phyloP scores from a whole-genome alignment of 2,113 vertebrate genomes.

The Zosterops pallidus region DNA sequence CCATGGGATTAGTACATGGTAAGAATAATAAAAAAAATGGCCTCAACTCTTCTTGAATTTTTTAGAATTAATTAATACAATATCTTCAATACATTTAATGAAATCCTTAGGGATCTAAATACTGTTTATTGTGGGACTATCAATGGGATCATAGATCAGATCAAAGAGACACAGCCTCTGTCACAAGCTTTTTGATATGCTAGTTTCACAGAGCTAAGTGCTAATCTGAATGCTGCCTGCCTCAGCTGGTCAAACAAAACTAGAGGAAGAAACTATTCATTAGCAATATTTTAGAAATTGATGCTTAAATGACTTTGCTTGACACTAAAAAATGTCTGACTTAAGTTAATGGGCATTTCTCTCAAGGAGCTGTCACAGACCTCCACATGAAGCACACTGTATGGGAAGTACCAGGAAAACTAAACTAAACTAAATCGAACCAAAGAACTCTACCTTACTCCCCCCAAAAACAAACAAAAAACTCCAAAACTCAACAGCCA shows the following conservation, averaged over 20 bases:
- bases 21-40: background rate
- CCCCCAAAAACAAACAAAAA: background rate
- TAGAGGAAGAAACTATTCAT: background rate
- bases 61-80: background rate
- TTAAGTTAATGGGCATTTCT: background rate
- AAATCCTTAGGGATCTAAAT: background rate
- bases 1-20: background rate
- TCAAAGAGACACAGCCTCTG: background rate
- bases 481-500: rapidly evolving
- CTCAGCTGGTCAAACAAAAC: background rate
- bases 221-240: background rate
- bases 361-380: background rate
- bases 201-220: background rate
- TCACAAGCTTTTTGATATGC: background rate
- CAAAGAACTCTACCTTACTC: rapidly evolving
- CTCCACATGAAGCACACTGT: background rate
- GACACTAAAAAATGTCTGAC: background rate
- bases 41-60: background rate
- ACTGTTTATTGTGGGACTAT: background rate
- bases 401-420: background rate
- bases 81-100: background rate
- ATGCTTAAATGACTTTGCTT: background rate
- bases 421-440: background rate
- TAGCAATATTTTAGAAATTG: background rate
- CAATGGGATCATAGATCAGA: background rate